Conservation (phyloP, 2,888 invertebrate species). For the Tillus elongatus region DNA sequence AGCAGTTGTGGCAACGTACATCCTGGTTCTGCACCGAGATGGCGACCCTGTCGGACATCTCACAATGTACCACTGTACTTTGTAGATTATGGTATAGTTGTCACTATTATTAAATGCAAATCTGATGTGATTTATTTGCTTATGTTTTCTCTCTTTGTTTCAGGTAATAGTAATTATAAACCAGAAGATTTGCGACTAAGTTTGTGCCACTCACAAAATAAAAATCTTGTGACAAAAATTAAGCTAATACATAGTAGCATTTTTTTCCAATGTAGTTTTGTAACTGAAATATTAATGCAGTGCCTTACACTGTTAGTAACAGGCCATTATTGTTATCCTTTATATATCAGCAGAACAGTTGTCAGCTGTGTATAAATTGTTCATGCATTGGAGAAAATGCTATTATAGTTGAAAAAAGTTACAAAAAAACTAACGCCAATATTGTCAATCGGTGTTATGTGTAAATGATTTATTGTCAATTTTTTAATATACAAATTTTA, state of each 20-base stretch:
- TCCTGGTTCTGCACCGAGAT: no score
- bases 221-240: slow-evolving; percentile 1
- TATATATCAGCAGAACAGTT: slow-evolving; percentile 1
- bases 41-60: no score
- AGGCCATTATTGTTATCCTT: slow-evolving; percentile 2
- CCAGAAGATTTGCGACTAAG: not conserved
- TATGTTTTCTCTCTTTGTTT: no score
- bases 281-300: not conserved
- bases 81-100: no score
- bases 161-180: no score
- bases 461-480: slow-evolving; percentile 42
- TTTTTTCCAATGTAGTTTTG: slow-evolving; percentile 3
- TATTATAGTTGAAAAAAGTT: no score
- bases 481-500: slow-evolving; percentile 40
- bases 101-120: no score
- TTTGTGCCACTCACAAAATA: slow-evolving; percentile 1
- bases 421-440: slow-evolving; percentile 1
- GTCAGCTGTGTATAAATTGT: not conserved
- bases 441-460: slow-evolving; percentile 2
- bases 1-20: no score
- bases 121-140: no score
- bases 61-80: no score
- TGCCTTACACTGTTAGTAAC: slow-evolving; percentile 1
- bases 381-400: not conserved
- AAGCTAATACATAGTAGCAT: no score